Percentiles rank a stretch among this genome's conserved stretches.
Evolutionary conservation across 2,113 vertebrate genomes (phyloP).

Genomic region (Sceloporus undulatus): DNA sequence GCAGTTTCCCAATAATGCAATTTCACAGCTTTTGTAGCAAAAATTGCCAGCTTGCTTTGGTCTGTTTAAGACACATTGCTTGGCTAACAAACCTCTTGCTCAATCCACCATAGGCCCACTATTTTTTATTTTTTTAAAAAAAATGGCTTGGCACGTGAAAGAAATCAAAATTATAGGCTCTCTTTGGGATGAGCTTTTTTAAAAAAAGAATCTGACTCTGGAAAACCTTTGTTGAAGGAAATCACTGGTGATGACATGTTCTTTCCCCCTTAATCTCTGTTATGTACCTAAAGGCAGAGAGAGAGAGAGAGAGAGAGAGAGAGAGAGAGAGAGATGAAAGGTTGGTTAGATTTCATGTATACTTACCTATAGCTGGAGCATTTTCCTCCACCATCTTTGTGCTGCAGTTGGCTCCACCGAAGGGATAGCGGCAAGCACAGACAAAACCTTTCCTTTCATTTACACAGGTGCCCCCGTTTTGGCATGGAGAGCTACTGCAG

Average conservation of each 20-base stretch:
- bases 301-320: background rate
- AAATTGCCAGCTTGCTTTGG: background rate
- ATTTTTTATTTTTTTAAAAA: conserved; percentile 18
- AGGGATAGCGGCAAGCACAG: conserved; percentile 84
- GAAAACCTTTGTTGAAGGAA: background rate
- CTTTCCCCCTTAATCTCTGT: background rate
- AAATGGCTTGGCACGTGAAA: conserved; percentile 7
- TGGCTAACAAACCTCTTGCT: background rate
- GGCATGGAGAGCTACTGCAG: conserved; percentile 76
- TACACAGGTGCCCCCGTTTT: conserved; percentile 83
- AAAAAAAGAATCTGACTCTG: conserved; percentile 30
- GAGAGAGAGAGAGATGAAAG: background rate
- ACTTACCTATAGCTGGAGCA: conserved; percentile 73
- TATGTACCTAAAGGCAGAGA: background rate
- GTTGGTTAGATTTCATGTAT: background rate
- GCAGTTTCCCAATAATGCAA: conserved; percentile 31
- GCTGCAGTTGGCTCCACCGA: conserved; percentile 79
- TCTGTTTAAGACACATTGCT: conserved; percentile 11
- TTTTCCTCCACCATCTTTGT: conserved; percentile 72
- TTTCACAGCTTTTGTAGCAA: conserved; percentile 2
- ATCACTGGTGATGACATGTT: background rate
- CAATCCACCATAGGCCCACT: conserved; percentile 35
- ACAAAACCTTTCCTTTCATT: conserved; percentile 66
- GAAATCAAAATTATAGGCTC: conserved; percentile 38
- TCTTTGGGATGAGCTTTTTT: conserved; percentile 12